Base-by-base conservation (phyloP, 2,797 vertebrate genomes). In the Mareca penelope region DNA sequence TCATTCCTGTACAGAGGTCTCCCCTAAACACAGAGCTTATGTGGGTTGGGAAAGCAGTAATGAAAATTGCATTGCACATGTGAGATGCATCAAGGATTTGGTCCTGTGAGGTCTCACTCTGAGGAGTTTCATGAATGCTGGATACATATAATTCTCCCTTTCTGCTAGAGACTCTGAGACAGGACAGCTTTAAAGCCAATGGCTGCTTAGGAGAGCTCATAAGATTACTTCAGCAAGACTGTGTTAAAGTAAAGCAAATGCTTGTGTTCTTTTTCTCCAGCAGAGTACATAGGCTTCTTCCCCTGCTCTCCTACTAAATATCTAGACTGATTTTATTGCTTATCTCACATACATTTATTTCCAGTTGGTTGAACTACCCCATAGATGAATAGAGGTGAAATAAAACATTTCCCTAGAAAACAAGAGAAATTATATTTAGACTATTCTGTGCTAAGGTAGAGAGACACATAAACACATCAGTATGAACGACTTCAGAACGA, bases 361-460 rank as follows among this genome's bases (percentile, higher is more conserved):
- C 84, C 57, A 84, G 29, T 65, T 92, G 52, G 31, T 84, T 79
- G 55, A 77, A 94, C 71, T 0, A 59, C 50, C 7, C 78, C 84
- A 39, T 46, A 92, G 39, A 57, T 84, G 68, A 78, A 24, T 70
- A 79, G 22, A 59, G 8, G 33, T 57, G 69, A 90, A 92, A 73
- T 70, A 85, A 78, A 90, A 82, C 5, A 2, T 46, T 95, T 90
- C 50, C 76, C 40, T 63, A 80, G 40, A 87, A 90, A 89, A 93
- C 42, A 68, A 61, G 61, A 78, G 6, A 69, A 93, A 65, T 50
- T 2, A 55, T 46, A 72, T 24, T 86, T 92, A 76, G 55, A 68
- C 91, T 96, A 88, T 67, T 72, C 68, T 72, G 21, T 80, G 21
- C 46, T 89, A 76, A 96, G 87, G 94, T 93, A 87, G 89, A 91